Base-by-base conservation (phyloP, 2,888 invertebrate species). In the Agonopterix arenella region DNA sequence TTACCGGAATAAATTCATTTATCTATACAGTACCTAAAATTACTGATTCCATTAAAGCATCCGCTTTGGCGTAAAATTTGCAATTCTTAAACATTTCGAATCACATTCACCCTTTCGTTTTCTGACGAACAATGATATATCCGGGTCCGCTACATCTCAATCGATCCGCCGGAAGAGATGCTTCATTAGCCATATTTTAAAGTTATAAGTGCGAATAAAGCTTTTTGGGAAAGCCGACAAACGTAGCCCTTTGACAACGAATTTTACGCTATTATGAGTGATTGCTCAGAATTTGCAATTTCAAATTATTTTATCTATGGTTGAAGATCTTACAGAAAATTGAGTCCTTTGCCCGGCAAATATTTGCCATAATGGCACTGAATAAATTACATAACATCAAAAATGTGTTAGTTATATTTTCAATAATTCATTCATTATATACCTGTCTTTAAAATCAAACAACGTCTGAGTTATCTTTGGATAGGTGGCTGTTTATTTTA, bases 101-200 rank as follows among this genome's bases (percentile, higher is more conserved):
- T n/a, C 8, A 64, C 58, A 66, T 71, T 68, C 61, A 80, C 81
- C 79, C 83, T 81, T 86, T 82, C 76, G 62, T 68, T 73, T 70
- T 70, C 63, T 62, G 58, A 62, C 52, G 57, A 58, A 81, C 76
- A 84, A 88, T 72, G 76, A 64, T 67, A 62, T 81, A 78, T 88
- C 88, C 88, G 84, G 84, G 77, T 84, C 80, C 63, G 80, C 80
- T 76, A 70, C 71, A 61, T 57, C 74, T 79, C 80, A 78, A 77
- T 79, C 69, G 68, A 55, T 62, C 59, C 56, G 66, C 64, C 78
- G 88, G 88, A 89, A 85, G 80, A 52, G 60, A 80, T 64, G 88
- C 74, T 84, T 84, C 84, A 84, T 86, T 86, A 83, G 72, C 60
- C 64, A 49, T 57, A 61, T 60, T 73, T 76, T 73, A 71, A 55